These are phyloP conservation scores for Agrotis segetum DNA, from an alignment of 2,888 invertebrate genomes.

Conservation along the genomic window DNA sequence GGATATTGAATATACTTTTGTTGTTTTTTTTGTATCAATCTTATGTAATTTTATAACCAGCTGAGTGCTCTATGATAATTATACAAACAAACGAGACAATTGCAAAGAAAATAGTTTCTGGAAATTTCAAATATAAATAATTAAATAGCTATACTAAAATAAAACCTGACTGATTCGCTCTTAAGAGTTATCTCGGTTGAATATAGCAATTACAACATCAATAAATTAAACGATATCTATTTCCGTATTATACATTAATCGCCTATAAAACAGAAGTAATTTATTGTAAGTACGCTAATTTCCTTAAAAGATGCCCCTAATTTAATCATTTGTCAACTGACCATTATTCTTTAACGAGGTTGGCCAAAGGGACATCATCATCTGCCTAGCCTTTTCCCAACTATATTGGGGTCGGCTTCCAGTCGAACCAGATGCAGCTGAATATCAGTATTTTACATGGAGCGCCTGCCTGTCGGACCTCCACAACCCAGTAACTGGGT, in stretches of 20 bases:
- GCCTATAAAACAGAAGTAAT: background rate
- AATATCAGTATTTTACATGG: too few species aligned
- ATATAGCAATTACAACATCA: background rate
- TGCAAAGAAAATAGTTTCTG: background rate
- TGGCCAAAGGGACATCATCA: slow-evolving; percentile 5
- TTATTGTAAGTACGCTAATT: slow-evolving; percentile 12
- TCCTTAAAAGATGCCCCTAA: slow-evolving; percentile 8
- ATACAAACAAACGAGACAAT: background rate
- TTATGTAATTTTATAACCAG: too few species aligned
- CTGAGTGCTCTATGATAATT: too few species aligned
- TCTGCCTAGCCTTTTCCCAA: too few species aligned
- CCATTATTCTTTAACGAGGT: slow-evolving; percentile 25
- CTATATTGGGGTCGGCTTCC: too few species aligned
- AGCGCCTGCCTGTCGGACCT: too few species aligned
- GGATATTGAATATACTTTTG: background rate
- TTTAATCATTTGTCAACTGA: slow-evolving; percentile 43
- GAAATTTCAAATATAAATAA: too few species aligned
- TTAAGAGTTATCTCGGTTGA: background rate
- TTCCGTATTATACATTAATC: background rate
- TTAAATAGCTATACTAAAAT: background rate
- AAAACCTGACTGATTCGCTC: background rate
- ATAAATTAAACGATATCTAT: background rate
- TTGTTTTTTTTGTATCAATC: background rate
- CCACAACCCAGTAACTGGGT: too few species aligned
- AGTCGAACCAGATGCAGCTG: too few species aligned